Evolutionary conservation across 2,797 vertebrate genomes (phyloP).

Genomic region (Bradypodion pumilum): DNA sequence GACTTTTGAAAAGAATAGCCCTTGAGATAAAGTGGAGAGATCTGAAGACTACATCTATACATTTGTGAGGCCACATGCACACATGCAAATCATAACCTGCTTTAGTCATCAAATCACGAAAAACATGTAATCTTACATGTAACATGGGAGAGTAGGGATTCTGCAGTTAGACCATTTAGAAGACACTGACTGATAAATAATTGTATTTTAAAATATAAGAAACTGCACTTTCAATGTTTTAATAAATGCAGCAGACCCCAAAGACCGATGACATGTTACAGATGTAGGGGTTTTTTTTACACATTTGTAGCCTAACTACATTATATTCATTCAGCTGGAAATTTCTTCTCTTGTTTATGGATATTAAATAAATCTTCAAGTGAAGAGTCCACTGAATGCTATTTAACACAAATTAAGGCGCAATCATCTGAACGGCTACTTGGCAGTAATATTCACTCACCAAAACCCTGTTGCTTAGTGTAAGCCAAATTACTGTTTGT

Average conservation of each 20-base stretch:
- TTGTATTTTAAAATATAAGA: neutral
- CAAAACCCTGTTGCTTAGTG: too few species aligned
- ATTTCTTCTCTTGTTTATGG: neutral
- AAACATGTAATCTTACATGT: too few species aligned
- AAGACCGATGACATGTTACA: neutral
- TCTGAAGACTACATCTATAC: neutral
- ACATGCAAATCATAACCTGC: neutral
- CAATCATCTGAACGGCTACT: neutral
- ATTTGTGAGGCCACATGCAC: neutral
- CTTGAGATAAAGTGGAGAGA: neutral
- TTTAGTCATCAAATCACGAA: neutral
- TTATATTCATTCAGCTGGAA: neutral
- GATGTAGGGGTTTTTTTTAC: neutral
- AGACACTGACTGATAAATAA: neutral
- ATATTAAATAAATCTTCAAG: neutral
- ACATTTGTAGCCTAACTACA: neutral
- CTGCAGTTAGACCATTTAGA: neutral
- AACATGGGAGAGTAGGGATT: neutral
- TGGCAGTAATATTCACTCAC: neutral
- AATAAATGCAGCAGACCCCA: neutral
- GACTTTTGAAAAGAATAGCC: neutral
- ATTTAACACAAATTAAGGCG: neutral
- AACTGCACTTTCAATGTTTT: neutral
- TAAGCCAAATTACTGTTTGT: neutral
- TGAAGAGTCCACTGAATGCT: neutral